Evolutionary conservation across 2,888 invertebrate species (phyloP), one percentile per base, ranked within the genome.

Genomic region (Eupithecia insigniata): DNA sequence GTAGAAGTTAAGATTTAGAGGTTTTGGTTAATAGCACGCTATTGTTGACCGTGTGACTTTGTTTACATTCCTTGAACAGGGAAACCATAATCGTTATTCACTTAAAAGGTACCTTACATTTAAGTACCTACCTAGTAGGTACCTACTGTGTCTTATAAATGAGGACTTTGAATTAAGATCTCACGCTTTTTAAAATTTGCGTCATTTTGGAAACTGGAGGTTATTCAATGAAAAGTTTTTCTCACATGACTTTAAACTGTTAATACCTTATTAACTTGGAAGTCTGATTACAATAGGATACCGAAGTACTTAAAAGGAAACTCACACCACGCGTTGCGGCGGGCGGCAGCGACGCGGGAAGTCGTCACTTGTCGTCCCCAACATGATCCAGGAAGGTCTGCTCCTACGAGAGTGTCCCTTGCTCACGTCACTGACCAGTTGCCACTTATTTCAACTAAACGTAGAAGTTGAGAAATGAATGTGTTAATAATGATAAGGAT

Each of bases 141-240:
- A 55, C 22, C 51, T 14, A 30, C 28, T 60, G 16, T 30, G 4
- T 30, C 1, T 18, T 30, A 30, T 60, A 60, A 60, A 60, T 8
- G 18, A 60, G 30, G 16, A 0, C 16, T 60, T 30, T 60, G 60
- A 30, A 60, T 18, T 7, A 30, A 60, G 22, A 8, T 60, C 60
- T 30, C 60, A 60, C 60, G 60, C 30, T 60, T 60, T 60, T 60
- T 60, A 26, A 60, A 46, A 60, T 60, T 60, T 30, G 30, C 60
- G 60, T 60, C 14, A 30, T 28, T 60, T 60, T 30, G 30, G 28
- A 30, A 30, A 18, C 30, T 30, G 30, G 60, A 60, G 60, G 60
- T 60, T 30, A 30, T 16, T 58, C 7, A 28, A 7, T 30, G 60
- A 60, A 60, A 60, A 58, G 58, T 16, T 58, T 60, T 60, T 60